Evolutionary conservation across 1,140 invertebrate genomes (phyloP).

Genomic region (Papilio polytes): DNA sequence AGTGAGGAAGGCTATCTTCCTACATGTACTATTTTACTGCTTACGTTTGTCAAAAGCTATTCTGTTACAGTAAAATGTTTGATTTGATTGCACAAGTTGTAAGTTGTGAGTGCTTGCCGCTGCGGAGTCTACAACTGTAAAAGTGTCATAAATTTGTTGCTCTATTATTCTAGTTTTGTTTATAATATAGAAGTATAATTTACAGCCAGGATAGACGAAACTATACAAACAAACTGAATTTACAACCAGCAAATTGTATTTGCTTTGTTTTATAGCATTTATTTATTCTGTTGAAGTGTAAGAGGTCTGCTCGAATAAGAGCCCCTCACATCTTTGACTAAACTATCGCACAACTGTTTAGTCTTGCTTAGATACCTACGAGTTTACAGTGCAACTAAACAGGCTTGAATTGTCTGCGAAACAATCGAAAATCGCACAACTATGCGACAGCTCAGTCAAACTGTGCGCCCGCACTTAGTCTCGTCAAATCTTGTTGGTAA

Average conservation of each 20-base stretch:
- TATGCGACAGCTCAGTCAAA: no score
- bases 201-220: neutral
- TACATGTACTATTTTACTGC: neutral
- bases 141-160: slow-evolving; percentile 3
- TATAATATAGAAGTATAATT: neutral
- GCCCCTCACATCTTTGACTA: no score
- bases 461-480: no score
- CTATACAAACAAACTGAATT: neutral
- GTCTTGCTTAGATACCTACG: no score
- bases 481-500: neutral
- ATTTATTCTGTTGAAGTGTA: neutral
- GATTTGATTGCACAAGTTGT: slow-evolving; percentile 20
- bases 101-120: neutral
- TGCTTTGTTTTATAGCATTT: neutral
- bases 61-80: slow-evolving; percentile 19
- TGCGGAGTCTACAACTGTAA: slow-evolving; percentile 2
- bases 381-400: no score
- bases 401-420: no score
- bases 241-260: neutral
- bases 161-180: slow-evolving; percentile 13
- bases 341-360: no score
- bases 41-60: neutral
- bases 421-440: no score
- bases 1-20: neutral
- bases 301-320: no score